Percentiles rank a stretch among this genome's conserved stretches.
Conservation (phyloP, 1,140 invertebrate genomes). For the Calliphora vicina region DNA sequence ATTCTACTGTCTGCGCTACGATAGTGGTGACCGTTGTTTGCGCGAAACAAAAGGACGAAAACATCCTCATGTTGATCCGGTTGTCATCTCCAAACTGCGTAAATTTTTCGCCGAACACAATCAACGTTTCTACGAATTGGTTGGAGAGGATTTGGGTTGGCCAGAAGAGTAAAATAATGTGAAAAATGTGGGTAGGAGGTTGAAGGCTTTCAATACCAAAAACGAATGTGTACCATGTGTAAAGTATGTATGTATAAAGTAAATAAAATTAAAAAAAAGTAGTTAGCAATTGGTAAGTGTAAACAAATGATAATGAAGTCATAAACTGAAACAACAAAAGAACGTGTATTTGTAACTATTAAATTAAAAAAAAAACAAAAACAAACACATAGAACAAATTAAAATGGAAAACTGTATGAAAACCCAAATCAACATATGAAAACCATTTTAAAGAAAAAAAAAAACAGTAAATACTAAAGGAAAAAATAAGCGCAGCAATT, state of each 20-base stretch:
- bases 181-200: background rate
- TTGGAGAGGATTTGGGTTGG: conserved; percentile 86
- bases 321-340: background rate
- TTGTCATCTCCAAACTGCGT: conserved; percentile 85
- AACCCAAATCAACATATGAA: background rate
- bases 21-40: conserved; percentile 86
- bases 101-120: conserved; percentile 96
- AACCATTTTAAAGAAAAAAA: background rate
- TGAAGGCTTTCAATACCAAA: too few species aligned
- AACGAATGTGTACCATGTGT: background rate
- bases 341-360: background rate
- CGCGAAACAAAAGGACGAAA: conserved; percentile 93
- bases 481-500: conserved; percentile 10
- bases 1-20: conserved; percentile 92
- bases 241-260: conserved; percentile 4
- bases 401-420: background rate
- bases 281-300: background rate
- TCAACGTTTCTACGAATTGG: conserved; percentile 92
- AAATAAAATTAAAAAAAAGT: background rate
- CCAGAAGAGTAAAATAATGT: conserved; percentile 54
- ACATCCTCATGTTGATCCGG: conserved; percentile 86
- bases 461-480: too few species aligned
- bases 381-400: background rate
- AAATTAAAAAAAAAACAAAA: background rate
- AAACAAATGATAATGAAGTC: background rate